Evolutionary conservation across 2,888 invertebrate species (phyloP).

Genomic region (Andricus curvator): DNA sequence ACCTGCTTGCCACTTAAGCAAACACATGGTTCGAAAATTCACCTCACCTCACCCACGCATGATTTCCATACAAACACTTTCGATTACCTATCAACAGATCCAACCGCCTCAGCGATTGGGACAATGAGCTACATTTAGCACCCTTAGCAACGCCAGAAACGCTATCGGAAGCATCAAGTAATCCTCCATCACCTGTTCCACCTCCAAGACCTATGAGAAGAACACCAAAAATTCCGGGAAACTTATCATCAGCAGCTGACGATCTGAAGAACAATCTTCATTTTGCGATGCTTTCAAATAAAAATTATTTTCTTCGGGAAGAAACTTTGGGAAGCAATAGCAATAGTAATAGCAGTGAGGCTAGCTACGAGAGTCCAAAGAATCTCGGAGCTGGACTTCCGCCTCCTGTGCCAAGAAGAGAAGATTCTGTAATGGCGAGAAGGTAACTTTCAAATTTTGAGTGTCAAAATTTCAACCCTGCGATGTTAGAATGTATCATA

Average conservation of each 20-base stretch:
- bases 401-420: slow-evolving; percentile 74
- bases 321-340: slow-evolving; percentile 69
- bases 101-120: slow-evolving; percentile 17
- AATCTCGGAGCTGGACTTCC: slow-evolving; percentile 68
- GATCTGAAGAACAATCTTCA: slow-evolving; percentile 80
- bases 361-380: slow-evolving; percentile 73
- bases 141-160: slow-evolving; percentile 92
- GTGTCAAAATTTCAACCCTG: not conserved
- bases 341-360: slow-evolving; percentile 74
- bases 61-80: not conserved
- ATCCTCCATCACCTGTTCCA: slow-evolving; percentile 84
- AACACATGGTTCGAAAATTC: not conserved
- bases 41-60: slow-evolving; percentile 17
- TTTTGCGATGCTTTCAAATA: slow-evolving; percentile 75
- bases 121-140: slow-evolving; percentile 79
- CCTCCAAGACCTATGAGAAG: slow-evolving; percentile 83
- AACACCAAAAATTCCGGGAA: slow-evolving; percentile 84
- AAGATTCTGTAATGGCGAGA: slow-evolving; percentile 68
- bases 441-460: slow-evolving; percentile 58
- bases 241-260: slow-evolving; percentile 84
- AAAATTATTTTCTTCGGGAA: slow-evolving; percentile 71
- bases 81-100: not conserved
- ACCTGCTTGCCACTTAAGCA: not conserved
- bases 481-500: not conserved
- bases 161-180: slow-evolving; percentile 88